These are phyloP conservation scores for Drosophila quinaria DNA, from an alignment of 2,888 invertebrate species.

Conservation along the genomic window DNA sequence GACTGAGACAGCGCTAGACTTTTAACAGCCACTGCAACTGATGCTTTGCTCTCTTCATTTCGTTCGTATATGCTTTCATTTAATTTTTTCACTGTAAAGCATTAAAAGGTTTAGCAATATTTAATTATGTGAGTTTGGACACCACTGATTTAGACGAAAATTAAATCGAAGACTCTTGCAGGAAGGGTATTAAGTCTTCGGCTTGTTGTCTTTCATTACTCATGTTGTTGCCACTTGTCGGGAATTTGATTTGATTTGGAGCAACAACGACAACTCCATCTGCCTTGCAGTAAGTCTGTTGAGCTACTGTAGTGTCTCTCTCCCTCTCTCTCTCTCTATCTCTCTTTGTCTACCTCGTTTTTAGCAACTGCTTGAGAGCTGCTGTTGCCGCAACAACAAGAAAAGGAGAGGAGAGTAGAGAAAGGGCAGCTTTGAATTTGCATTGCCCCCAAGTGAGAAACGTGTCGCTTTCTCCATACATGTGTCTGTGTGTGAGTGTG, in stretches of 20 bases:
- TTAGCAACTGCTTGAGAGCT: conserved; percentile 61
- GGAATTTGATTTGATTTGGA: conserved; percentile 74
- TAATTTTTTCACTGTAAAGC: too few relatives aligned
- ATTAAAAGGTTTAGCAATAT: too few relatives aligned
- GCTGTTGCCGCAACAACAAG: conserved; percentile 16
- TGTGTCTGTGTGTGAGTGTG: conserved; percentile 9
- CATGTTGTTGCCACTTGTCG: conserved; percentile 47
- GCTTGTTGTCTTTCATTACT: background rate
- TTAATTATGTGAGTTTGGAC: too few relatives aligned
- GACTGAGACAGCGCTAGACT: too few relatives aligned
- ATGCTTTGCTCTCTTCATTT: too few relatives aligned
- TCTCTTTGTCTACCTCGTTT: conserved; percentile 33
- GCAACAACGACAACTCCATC: conserved; percentile 33
- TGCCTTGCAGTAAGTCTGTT: conserved; percentile 28
- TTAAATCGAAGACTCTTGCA: too few relatives aligned
- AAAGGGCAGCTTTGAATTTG: conserved; percentile 58
- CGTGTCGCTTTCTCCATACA: conserved; percentile 28
- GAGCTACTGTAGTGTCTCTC: conserved; percentile 21
- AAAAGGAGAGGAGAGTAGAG: background rate
- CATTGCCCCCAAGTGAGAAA: conserved; percentile 58
- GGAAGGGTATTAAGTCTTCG: background rate
- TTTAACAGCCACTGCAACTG: too few relatives aligned
- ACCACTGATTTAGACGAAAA: too few relatives aligned
- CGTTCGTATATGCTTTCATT: too few relatives aligned
- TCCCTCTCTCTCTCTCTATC: background rate